phyloP scores from a whole-genome alignment of 2,797 vertebrate species.

The Cossypha niveicapilla region DNA sequence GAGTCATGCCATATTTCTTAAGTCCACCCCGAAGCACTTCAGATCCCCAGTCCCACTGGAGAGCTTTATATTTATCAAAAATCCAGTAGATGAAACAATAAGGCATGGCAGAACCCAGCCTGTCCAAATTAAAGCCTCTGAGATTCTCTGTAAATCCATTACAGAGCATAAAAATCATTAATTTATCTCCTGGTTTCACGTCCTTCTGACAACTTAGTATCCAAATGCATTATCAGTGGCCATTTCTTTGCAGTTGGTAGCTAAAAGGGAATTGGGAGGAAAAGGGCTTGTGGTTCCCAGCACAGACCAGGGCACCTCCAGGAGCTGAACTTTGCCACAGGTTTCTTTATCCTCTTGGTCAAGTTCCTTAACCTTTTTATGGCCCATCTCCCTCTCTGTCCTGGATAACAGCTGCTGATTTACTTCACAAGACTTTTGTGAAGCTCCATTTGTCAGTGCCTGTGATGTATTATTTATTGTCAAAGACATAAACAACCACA shows the following conservation, averaged over 20 bases:
- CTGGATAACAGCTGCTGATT: slow-evolving; percentile 36
- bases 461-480: slow-evolving; percentile 51
- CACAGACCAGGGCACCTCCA: not conserved
- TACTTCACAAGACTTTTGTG: slow-evolving; percentile 16
- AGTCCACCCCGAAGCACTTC: slow-evolving; percentile 1
- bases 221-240: not conserved
- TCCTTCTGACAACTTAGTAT: not conserved
- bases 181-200: not conserved
- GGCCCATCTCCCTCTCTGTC: not conserved
- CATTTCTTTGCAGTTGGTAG: not conserved
- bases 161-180: not conserved
- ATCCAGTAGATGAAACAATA: slow-evolving; percentile 10
- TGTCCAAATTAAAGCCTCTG: not conserved
- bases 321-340: not conserved
- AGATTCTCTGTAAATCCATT: slow-evolving; percentile 10
- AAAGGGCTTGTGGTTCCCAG: not conserved
- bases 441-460: slow-evolving; percentile 37
- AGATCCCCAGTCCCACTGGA: not conserved
- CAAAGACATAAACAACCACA: slow-evolving; percentile 31
- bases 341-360: not conserved
- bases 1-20: not conserved
- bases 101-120: not conserved
- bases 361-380: slow-evolving; percentile 4
- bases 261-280: not conserved
- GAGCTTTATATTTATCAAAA: slow-evolving; percentile 15